A percentile compares a stretch with the other conserved stretches of the same genome.
Evolutionary conservation across 2,113 vertebrate genomes (phyloP).

Genomic region (Vombatus ursinus): DNA sequence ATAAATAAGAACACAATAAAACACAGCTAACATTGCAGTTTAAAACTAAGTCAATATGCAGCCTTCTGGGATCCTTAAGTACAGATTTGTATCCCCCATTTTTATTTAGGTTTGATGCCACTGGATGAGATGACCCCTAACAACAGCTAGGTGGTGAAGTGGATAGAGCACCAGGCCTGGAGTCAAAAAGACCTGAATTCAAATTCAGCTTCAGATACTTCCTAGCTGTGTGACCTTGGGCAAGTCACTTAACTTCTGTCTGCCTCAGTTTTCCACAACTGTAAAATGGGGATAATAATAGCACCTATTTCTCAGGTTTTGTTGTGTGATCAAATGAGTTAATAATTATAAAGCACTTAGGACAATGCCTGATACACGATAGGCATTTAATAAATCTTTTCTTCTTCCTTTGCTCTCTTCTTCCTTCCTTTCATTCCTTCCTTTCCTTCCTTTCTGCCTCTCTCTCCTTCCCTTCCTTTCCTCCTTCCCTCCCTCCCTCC

Average conservation of each 20-base stretch:
- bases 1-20: background rate
- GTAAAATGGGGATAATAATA: background rate
- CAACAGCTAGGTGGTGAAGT: background rate
- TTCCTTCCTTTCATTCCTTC: too few species aligned
- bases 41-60: background rate
- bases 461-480: too few species aligned
- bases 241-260: background rate
- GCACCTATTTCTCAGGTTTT: background rate
- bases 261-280: slow-evolving; percentile 26
- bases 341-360: background rate
- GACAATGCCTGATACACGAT: background rate
- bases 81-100: background rate
- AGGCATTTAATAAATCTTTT: background rate
- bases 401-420: background rate
- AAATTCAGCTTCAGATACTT: background rate
- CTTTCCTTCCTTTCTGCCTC: too few species aligned
- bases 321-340: background rate
- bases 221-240: background rate
- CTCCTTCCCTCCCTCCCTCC: too few species aligned
- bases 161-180: background rate
- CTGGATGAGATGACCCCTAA: too few species aligned
- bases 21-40: background rate
- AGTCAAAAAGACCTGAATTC: background rate
- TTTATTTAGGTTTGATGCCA: background rate
- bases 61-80: background rate